These are phyloP conservation scores for Dendronephthya gigantea DNA, from an alignment of 64 coral and sea anemone species.

Conservation along the genomic window DNA sequence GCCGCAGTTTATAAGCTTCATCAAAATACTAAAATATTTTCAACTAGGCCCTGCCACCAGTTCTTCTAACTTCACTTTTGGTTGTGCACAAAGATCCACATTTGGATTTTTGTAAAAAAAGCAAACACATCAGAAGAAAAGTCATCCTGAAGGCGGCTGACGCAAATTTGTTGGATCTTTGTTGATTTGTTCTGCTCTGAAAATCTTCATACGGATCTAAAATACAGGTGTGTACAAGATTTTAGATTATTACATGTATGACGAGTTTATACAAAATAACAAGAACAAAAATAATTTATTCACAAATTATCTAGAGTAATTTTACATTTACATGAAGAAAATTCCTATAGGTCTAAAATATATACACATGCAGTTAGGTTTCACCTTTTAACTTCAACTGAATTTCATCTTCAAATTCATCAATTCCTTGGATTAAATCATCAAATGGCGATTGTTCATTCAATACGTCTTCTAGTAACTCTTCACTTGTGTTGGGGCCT, in stretches of 20 bases:
- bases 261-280: too few relatives aligned
- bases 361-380: too few relatives aligned
- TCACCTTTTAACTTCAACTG: too few relatives aligned
- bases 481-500: too few relatives aligned
- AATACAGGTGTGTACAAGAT: neutral
- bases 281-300: too few relatives aligned
- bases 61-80: constrained; percentile 40
- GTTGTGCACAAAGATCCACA: constrained; percentile 17
- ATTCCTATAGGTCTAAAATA: too few relatives aligned
- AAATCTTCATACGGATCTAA: neutral
- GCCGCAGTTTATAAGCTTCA: constrained; percentile 32
- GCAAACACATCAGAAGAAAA: constrained; percentile 40
- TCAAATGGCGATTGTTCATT: too few relatives aligned
- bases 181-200: neutral
- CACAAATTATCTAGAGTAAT: too few relatives aligned
- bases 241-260: neutral
- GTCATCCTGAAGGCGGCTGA: constrained; percentile 30
- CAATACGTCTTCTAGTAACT: too few relatives aligned
- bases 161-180: constrained; percentile 17
- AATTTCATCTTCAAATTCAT: too few relatives aligned
- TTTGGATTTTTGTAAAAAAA: constrained; percentile 41
- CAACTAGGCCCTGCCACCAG: constrained; percentile 26
- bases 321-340: too few relatives aligned
- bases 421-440: too few relatives aligned
- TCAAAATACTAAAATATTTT: constrained; percentile 41